Evolutionary conservation across 2,113 vertebrate species (phyloP).

Genomic region (Pseudolaguvia tuberculata): DNA sequence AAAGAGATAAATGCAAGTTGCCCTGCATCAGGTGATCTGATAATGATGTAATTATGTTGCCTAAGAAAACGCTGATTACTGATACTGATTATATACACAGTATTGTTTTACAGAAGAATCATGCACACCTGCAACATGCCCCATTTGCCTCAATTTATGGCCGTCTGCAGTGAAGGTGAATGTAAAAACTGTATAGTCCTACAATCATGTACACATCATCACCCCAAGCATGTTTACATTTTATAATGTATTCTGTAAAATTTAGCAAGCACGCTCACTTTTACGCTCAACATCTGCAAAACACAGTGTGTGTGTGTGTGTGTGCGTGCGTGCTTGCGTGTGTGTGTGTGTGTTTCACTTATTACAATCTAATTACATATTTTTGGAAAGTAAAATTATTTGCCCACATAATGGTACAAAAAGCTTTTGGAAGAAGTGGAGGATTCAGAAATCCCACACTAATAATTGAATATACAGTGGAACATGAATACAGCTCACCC

Average conservation of each 20-base stretch:
- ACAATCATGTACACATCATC: background rate
- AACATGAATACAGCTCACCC: constrained; percentile 4
- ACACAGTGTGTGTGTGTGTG: background rate
- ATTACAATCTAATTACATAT: constrained; percentile 25
- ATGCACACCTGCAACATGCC: background rate
- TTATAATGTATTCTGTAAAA: background rate
- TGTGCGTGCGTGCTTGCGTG: background rate
- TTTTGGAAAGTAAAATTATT: constrained; percentile 10
- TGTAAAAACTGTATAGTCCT: background rate
- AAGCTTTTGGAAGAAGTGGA: background rate
- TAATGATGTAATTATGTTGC: no score
- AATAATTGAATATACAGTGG: constrained; percentile 8
- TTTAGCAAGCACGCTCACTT: no score
- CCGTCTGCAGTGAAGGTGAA: background rate
- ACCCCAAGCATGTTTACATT: background rate
- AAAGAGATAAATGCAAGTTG: no score
- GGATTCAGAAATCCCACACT: constrained; percentile 3
- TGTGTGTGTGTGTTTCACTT: background rate
- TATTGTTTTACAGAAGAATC: background rate
- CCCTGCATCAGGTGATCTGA: no score
- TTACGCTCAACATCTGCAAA: no score
- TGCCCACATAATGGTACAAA: constrained; percentile 28
- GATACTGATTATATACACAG: background rate
- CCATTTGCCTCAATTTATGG: background rate
- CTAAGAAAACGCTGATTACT: background rate